Conservation (phyloP, 2,888 invertebrate species). For the Andricus quercusramuli region DNA sequence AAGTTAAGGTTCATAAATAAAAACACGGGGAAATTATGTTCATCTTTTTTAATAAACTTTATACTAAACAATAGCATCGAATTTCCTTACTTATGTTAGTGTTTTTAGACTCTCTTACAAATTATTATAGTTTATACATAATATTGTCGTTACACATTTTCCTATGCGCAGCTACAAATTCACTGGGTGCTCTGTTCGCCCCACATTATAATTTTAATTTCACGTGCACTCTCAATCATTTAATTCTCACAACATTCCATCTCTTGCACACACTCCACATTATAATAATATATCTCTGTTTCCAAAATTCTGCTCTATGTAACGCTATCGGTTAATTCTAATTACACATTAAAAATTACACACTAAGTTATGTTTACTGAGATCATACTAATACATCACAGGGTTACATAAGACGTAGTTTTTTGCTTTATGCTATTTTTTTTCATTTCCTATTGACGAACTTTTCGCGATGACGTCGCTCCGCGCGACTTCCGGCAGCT, state of each 20-base stretch:
- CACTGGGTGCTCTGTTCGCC: conserved; percentile 64
- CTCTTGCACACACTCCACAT: conserved; percentile 54
- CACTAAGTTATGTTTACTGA: conserved; percentile 77
- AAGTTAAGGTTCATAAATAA: conserved; percentile 22
- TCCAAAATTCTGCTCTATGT: conserved; percentile 49
- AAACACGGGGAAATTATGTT: conserved; percentile 51
- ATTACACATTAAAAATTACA: conserved; percentile 73
- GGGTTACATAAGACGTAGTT: conserved; percentile 77
- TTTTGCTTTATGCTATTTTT: conserved; percentile 61
- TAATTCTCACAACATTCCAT: conserved; percentile 47
- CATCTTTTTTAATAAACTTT: conserved; percentile 65
- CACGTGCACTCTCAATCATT: conserved; percentile 44
- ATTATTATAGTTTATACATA: conserved; percentile 64
- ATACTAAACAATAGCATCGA: conserved; percentile 74
- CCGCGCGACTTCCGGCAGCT: not conserved
- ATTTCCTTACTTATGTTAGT: conserved; percentile 74
- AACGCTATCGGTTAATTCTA: conserved; percentile 58
- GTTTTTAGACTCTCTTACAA: conserved; percentile 75
- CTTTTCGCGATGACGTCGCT: conserved; percentile 44
- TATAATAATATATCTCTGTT: conserved; percentile 50
- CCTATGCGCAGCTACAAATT: conserved; percentile 65
- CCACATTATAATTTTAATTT: conserved; percentile 39
- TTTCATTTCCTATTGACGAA: conserved; percentile 54
- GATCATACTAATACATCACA: conserved; percentile 79
- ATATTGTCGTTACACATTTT: conserved; percentile 68